Conservation (phyloP, 2,797 vertebrate genomes). For the Ptychadena robeensis region DNA sequence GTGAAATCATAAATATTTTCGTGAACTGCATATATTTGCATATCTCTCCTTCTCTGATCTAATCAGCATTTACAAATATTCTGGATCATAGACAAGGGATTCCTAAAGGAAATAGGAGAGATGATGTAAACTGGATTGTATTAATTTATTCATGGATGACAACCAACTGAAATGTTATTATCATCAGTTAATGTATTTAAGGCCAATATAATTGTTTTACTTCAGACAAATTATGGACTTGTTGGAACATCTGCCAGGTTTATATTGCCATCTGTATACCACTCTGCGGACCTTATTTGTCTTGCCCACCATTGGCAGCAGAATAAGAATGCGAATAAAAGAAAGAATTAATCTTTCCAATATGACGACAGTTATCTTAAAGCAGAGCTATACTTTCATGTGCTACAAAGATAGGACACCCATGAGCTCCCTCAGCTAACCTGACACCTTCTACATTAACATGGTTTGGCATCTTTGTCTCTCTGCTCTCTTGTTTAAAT, state of each 20-base stretch:
- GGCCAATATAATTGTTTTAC: too few species aligned
- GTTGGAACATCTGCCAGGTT: not conserved
- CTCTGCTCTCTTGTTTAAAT: too few species aligned
- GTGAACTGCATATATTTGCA: constrained; percentile 34
- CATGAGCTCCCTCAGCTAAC: too few species aligned
- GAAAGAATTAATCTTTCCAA: too few species aligned
- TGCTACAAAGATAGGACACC: too few species aligned
- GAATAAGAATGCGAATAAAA: too few species aligned
- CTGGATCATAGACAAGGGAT: not conserved
- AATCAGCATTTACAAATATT: constrained; percentile 20
- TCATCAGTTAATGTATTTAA: not conserved
- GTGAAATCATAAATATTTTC: constrained; percentile 20
- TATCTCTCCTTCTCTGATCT: not conserved
- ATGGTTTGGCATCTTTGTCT: too few species aligned
- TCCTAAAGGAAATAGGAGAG: not conserved
- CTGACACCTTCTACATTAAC: too few species aligned
- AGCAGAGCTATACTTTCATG: too few species aligned
- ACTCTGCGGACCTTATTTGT: not conserved
- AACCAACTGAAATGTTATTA: not conserved
- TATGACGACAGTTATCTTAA: too few species aligned
- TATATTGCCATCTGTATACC: not conserved
- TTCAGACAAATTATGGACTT: too few species aligned
- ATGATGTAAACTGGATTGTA: not conserved
- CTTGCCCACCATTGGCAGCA: not conserved
- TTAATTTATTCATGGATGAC: not conserved